Evolutionary conservation across 1,140 invertebrate genomes (phyloP).

Genomic region (Lepidurus arcticus): DNA sequence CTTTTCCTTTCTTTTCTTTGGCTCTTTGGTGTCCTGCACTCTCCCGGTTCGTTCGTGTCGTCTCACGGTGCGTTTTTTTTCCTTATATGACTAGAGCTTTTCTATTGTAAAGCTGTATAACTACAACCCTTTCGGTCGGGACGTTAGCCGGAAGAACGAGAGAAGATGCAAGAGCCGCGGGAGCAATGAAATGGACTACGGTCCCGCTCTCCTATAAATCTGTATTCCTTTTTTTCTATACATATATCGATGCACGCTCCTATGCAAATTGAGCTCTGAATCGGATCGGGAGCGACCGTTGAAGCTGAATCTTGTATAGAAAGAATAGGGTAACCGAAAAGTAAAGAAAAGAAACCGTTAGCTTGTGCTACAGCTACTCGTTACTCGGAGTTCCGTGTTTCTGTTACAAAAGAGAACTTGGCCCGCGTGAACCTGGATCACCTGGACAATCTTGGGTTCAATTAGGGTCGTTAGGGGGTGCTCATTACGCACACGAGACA

Average conservation of each 20-base stretch:
- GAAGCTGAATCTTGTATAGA: not conserved
- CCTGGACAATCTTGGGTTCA: not conserved
- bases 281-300: constrained; percentile 20
- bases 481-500: not conserved
- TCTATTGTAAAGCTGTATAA: not conserved
- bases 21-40: constrained; percentile 17
- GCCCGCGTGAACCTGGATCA: not conserved
- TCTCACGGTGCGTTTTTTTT: constrained; percentile 4
- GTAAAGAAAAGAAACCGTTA: constrained; percentile 21
- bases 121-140: not conserved
- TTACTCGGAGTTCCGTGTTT: not conserved
- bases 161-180: constrained; percentile 5
- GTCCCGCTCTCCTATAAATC: constrained; percentile 7
- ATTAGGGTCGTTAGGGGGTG: not conserved
- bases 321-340: not conserved
- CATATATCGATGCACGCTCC: constrained; percentile 1
- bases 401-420: constrained; percentile 9
- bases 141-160: constrained; percentile 12
- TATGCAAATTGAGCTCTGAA: constrained; percentile 19
- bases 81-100: not conserved
- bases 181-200: constrained; percentile 1
- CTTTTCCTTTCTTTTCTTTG: not conserved
- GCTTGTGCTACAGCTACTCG: not conserved
- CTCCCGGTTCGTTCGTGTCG: constrained; percentile 3
- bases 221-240: not conserved